phyloP scores from a whole-genome alignment of 1,140 invertebrate genomes.

The Brachionus manjavacas region DNA sequence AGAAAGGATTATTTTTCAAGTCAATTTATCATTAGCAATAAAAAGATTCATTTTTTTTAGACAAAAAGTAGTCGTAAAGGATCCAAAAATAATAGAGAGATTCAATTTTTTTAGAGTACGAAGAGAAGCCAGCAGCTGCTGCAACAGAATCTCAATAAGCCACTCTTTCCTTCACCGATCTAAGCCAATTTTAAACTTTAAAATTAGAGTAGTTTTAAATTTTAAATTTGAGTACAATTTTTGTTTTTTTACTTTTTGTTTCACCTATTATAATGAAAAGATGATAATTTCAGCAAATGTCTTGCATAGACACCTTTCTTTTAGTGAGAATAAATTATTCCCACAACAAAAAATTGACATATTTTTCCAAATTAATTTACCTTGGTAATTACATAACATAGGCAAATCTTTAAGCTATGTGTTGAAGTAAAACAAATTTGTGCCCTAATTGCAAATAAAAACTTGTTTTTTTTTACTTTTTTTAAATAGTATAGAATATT shows the following conservation, averaged over 20 bases:
- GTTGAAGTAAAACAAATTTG: slow-evolving; percentile 4
- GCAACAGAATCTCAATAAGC: background rate
- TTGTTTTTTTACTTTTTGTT: background rate
- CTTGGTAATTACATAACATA: background rate
- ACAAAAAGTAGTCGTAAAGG: too few relatives aligned
- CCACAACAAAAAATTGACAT: background rate
- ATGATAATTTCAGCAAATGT: background rate
- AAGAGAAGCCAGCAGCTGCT: background rate
- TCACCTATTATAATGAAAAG: background rate
- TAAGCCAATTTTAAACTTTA: background rate
- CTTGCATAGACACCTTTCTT: background rate
- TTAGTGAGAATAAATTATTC: background rate
- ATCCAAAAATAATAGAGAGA: background rate
- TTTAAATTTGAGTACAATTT: background rate
- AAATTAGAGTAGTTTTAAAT: background rate
- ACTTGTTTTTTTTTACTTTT: background rate
- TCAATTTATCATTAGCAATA: background rate
- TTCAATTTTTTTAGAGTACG: background rate
- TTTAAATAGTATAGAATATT: background rate
- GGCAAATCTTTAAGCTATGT: background rate
- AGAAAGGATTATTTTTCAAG: background rate
- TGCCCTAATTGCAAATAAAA: background rate
- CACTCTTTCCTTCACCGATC: background rate
- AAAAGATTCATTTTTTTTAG: too few relatives aligned
- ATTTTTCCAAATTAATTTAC: background rate